Base-by-base conservation (phyloP, 2,888 invertebrate species). In the Artemia sinica region DNA sequence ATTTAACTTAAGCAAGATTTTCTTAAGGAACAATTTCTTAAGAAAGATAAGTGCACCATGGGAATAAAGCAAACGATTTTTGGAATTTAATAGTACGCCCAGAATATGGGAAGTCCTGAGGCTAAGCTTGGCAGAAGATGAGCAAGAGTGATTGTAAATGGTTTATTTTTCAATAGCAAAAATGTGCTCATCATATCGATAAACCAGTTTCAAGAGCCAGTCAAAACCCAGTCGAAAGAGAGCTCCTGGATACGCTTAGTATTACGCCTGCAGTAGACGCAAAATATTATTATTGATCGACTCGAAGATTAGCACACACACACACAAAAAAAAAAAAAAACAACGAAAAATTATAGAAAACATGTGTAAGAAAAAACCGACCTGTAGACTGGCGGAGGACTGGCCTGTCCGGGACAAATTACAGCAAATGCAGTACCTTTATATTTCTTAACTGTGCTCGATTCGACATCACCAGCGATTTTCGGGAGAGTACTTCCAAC, bases 351-450 rank as follows among this genome's bases (percentile, higher is more conserved):
- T 2, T 10, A 58, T 58, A 58, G 58, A 18, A 58, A 41, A 41
- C 2, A 41, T 41, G 41, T 41, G 41, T 41, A 58, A 58, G 63
- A 58, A 11, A 28, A 58, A 63, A 79, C n/a, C 13, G 41, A 69
- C 86, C 86, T 84, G 82, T 83, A 84, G 73, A 81, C 75, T 58
- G 86, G 86, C 69, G 84, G 81, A 67, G 87, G 87, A 80, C 81
- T 85, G 63, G 84, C 85, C 77, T 87, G 87, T 72, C 85, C 86
- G 78, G 85, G 84, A 78, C 86, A 87, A 68, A 85, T 79, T 73
- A 85, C 72, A n/a, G 74, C 73, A 49, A 76, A 48, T 48, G 58
- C 63, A 50, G 18, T 14, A 11, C 63, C 63, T 58, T 58, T n/a
- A 58, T 58, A 28, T 28, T 58, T 58, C 10, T 58, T 58, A 58